Percentiles rank a stretch among this genome's conserved stretches.
Conservation (phyloP, 2,113 vertebrate genomes). For the Anthoscopus minutus region DNA sequence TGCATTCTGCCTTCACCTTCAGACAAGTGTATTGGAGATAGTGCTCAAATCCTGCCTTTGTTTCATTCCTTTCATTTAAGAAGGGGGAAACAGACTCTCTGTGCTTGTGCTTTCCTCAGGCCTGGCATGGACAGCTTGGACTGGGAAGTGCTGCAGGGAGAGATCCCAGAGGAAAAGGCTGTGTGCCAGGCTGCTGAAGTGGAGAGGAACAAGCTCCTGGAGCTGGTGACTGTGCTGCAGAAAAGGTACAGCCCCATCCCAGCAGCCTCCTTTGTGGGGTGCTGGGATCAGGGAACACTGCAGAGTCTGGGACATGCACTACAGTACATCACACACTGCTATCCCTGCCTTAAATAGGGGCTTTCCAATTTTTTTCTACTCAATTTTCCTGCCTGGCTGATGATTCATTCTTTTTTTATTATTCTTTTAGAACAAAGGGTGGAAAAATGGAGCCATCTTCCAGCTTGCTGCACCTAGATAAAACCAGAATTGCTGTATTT, state of each 20-base stretch:
- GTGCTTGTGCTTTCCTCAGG: neutral
- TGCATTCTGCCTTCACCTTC: neutral
- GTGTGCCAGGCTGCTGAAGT: constrained; percentile 71
- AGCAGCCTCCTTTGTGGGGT: neutral
- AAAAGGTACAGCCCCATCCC: constrained; percentile 65
- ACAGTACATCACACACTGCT: fast-evolving
- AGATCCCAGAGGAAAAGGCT: constrained; percentile 68
- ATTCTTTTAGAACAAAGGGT: constrained; percentile 21
- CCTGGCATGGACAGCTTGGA: neutral
- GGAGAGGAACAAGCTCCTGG: constrained; percentile 73
- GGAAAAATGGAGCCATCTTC: neutral
- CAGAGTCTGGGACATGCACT: neutral
- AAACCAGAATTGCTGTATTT: neutral
- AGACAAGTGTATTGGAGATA: neutral
- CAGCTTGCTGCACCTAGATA: neutral
- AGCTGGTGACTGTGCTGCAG: constrained; percentile 76
- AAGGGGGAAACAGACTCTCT: neutral
- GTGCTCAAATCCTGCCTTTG: neutral
- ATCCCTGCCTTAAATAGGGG: neutral
- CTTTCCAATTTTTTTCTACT: neutral
- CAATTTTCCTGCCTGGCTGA: neutral
- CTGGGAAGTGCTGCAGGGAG: constrained; percentile 53
- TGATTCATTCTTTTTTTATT: neutral
- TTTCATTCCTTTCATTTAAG: neutral
- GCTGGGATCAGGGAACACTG: neutral